Conservation (phyloP, 2,797 vertebrate genomes). For the Neostethus bicornis region DNA sequence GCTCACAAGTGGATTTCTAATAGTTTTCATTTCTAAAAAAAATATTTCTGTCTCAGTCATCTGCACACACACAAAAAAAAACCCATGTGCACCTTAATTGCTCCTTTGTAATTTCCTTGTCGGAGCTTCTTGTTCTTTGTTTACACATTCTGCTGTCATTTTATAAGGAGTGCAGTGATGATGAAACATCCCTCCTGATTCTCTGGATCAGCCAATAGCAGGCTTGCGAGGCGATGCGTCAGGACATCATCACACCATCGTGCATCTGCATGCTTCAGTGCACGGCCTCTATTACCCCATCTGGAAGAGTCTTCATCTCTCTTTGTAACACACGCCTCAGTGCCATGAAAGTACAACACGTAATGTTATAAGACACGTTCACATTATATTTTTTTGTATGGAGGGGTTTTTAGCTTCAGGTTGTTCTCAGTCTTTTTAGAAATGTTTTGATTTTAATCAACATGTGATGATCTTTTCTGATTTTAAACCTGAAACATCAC, state of each 20-base stretch:
- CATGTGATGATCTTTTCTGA: not conserved
- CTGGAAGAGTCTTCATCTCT: not conserved
- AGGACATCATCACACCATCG: constrained; percentile 19
- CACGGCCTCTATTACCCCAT: constrained; percentile 16
- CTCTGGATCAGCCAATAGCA: not conserved
- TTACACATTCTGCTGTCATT: not conserved
- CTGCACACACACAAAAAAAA: not conserved
- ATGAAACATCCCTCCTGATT: not conserved
- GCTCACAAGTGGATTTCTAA: not conserved
- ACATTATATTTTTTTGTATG: not conserved
- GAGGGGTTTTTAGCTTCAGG: not conserved
- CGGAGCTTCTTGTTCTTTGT: not conserved
- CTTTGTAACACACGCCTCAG: not conserved
- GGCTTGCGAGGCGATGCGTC: constrained; percentile 8
- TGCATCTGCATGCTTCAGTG: constrained; percentile 24
- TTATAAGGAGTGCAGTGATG: constrained; percentile 2
- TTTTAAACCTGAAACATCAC: not conserved
- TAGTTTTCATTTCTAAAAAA: not conserved
- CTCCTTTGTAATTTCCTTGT: not conserved
- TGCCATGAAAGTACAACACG: not conserved
- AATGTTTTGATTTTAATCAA: not conserved
- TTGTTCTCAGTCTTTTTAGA: not conserved
- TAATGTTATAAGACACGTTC: not conserved
- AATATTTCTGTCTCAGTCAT: not conserved
- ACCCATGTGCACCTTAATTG: not conserved